Evolutionary conservation across 2,888 invertebrate genomes (phyloP), one percentile per base, ranked within the genome.

Genomic region (Cremastobaeus sp.): DNA sequence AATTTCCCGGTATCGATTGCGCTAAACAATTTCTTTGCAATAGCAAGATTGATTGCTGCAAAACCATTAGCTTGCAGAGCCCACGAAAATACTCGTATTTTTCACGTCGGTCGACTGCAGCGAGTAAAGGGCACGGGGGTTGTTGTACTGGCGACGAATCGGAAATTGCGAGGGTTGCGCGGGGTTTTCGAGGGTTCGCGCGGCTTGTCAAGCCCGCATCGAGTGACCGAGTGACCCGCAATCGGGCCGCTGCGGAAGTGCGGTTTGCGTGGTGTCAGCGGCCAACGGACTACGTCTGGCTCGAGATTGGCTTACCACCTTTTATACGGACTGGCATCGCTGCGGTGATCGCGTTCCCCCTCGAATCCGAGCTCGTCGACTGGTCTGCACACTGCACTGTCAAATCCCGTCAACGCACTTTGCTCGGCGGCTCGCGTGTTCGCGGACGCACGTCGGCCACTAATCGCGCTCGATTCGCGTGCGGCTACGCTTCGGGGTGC

Each of bases 291-390:
- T 52, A 52, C 15, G 54, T 60, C 39, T 45, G 66, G 48, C 55
- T 47, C 68, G 55, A 59, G 45, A 76, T 55, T 71, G 76, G 71
- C 76, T 76, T 74, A 76, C 76, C 76, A 76, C 76, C 76, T 76
- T 76, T 74, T 60, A 72, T 76, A 60, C 76, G 76, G 68, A 76
- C 76, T 69, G 76, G 76, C 76, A 76, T 76, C 60, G 64, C 74
- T 37, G 71, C 30, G 32, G 17, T 21, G 8, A 59, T 5, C 35
- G 48, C 52, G 59, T 69, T 47, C 45, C 52, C 37, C 37, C 39
- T 35, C 39, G 25, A 41, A 60, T 35, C 18, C 59, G 50, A 28
- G 37, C 59, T 48, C 52, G 71, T 76, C 34, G 54, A 28, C 21
- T 41, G 11, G 39, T n/a, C 39, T 14, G 21, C 30, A 15, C 32